Percentiles rank a stretch among this genome's conserved stretches.
These are phyloP conservation scores for Drosophila robusta DNA, from an alignment of 2,888 invertebrate genomes.

Conservation along the genomic window DNA sequence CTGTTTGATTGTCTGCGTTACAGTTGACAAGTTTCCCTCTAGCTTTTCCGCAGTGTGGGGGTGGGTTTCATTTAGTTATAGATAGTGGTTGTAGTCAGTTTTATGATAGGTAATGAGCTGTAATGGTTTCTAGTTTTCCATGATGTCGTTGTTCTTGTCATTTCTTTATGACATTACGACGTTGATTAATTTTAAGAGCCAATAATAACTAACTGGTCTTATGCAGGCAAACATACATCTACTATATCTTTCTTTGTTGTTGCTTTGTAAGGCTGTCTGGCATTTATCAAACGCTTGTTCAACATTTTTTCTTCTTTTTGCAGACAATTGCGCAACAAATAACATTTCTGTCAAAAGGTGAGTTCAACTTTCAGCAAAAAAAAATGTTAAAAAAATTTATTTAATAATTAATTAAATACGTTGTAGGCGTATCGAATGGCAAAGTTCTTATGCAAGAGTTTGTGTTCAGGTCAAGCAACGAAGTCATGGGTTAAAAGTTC, in stretches of 20 bases:
- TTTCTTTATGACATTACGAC: constrained; percentile 29
- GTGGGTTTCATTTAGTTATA: constrained; percentile 30
- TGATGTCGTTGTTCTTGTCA: constrained; percentile 14
- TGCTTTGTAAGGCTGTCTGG: constrained; percentile 39
- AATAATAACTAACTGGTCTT: constrained; percentile 17
- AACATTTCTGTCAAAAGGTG: constrained; percentile 68
- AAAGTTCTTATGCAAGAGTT: constrained; percentile 55
- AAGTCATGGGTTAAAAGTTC: constrained; percentile 48
- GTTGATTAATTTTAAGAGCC: constrained; percentile 68
- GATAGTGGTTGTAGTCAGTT: constrained; percentile 10
- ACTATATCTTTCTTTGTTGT: constrained; percentile 8
- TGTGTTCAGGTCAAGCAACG: constrained; percentile 17
- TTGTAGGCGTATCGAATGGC: constrained; percentile 69
- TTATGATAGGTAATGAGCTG: constrained; percentile 55
- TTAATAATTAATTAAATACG: constrained; percentile 65
- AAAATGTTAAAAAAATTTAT: constrained; percentile 23
- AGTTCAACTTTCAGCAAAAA: constrained; percentile 57
- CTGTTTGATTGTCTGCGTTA: constrained; percentile 70
- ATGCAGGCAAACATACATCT: constrained; percentile 20
- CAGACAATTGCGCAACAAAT: constrained; percentile 68
- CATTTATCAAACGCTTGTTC: constrained; percentile 56
- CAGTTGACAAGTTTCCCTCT: constrained; percentile 73
- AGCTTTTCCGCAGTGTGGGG: constrained; percentile 10
- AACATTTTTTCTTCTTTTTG: constrained; percentile 41
- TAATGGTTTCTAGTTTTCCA: constrained; percentile 35